A percentile compares a stretch with the other conserved stretches of the same genome.
These are phyloP conservation scores for Varanus komodoensis DNA, from an alignment of 2,113 vertebrate genomes.

Conservation along the genomic window DNA sequence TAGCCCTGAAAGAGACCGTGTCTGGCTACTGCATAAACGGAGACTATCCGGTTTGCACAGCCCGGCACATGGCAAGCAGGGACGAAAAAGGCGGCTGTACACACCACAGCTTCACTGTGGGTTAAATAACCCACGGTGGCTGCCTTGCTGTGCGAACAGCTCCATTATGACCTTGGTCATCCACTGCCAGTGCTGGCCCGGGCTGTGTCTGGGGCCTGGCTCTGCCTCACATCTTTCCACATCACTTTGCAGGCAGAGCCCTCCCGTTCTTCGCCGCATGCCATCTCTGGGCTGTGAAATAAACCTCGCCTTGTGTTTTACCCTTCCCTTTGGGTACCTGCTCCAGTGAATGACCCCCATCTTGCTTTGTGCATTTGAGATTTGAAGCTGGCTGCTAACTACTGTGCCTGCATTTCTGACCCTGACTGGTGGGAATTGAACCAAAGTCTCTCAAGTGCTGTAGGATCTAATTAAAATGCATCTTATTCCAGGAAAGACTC, in stretches of 20 bases:
- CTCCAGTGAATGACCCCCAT: conserved; percentile 75
- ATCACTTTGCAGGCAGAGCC: conserved; percentile 56
- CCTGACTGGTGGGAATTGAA: conserved; percentile 82
- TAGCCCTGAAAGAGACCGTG: no score
- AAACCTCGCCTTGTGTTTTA: conserved; percentile 74
- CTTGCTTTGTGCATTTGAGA: conserved; percentile 74
- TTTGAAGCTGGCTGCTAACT: conserved; percentile 80
- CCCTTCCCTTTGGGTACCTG: conserved; percentile 75
- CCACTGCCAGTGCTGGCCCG: neutral
- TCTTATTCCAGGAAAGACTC: conserved; percentile 81
- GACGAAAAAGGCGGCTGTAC: no score
- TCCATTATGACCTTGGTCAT: no score
- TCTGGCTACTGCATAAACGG: no score
- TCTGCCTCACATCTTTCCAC: conserved; percentile 28
- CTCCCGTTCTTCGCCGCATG: conserved; percentile 59
- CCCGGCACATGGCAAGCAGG: no score
- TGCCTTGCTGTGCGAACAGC: no score
- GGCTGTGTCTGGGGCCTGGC: neutral
- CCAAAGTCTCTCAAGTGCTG: conserved; percentile 80
- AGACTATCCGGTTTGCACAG: no score
- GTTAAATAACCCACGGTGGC: no score
- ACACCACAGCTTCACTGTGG: no score
- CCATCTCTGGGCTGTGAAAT: conserved; percentile 67
- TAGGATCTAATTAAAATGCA: conserved; percentile 84
- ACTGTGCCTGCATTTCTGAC: conserved; percentile 80